Evolutionary conservation across 2,888 invertebrate genomes (phyloP).

Genomic region (Corbicula japonica): DNA sequence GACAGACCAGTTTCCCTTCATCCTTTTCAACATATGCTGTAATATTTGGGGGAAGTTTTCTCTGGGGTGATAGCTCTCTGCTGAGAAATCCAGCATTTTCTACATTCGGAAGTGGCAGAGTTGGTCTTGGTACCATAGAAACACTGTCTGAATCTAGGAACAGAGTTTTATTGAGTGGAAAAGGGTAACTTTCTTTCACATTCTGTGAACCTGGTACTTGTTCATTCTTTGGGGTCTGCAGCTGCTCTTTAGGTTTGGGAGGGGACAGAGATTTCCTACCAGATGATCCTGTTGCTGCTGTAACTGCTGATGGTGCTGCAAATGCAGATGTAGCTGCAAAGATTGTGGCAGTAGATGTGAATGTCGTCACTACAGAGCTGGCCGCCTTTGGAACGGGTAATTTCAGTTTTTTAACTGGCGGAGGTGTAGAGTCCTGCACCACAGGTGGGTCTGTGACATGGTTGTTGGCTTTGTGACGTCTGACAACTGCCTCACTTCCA

Average conservation of each 20-base stretch:
- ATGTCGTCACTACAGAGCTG: not conserved
- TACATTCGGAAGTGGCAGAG: constrained; percentile 40
- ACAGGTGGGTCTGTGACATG: constrained; percentile 60
- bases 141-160: constrained; percentile 45
- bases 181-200: constrained; percentile 2
- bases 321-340: not conserved
- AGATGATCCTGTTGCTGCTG: not conserved
- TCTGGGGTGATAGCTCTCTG: constrained; percentile 42
- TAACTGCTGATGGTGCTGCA: not conserved
- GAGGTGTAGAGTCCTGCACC: too few relatives aligned
- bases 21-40: constrained; percentile 59
- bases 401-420: constrained; percentile 40
- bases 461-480: constrained; percentile 80
- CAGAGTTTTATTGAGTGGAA: not conserved
- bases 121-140: constrained; percentile 55
- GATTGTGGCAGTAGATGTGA: not conserved
- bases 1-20: constrained; percentile 68
- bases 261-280: not conserved
- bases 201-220: not conserved
- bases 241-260: not conserved
- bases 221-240: not conserved
- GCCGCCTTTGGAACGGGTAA: constrained; percentile 40
- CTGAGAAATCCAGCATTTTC: constrained; percentile 28
- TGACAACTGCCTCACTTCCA: constrained; percentile 80
- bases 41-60: constrained; percentile 59